Evolutionary conservation across 2,113 vertebrate species (phyloP), one percentile per base, ranked within the genome.

Genomic region (Loxodonta africana): DNA sequence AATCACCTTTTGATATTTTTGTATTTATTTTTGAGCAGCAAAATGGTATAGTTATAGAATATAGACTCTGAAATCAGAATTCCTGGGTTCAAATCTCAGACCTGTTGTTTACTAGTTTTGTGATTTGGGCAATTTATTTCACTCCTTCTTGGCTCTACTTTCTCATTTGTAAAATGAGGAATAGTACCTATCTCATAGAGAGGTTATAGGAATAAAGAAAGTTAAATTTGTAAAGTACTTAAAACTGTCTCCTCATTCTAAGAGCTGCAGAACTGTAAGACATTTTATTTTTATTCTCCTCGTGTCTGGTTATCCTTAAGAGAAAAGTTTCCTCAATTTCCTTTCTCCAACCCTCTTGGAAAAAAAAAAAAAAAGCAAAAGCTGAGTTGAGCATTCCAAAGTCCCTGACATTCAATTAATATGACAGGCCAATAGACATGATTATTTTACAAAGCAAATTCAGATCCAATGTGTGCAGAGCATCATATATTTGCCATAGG

Each of bases 391-490:
- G 1, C 78, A 86, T 21, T 76, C 33, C 74, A 26, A 86, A 87
- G 7, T 63, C 10, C 2, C 63, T 88, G 23, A 48, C 2, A 37
- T 37, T 86, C 41, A 51, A 28, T 84, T 33, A 73, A 9, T 30
- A 28, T 81, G 67, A 82, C 4, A 63, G 67, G 30, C 63, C 11
- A 37, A 91, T 53, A 88, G 78, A 84, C 2, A 44, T 0, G 41
- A 86, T 80, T 33, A 57, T 69, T 85, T 92, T 76, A 77, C 17
- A 80, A 88, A 86, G n/a, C 41, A 78, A 91, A 51, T 11, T 82
- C 26, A 48, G 5, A 37, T 20, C 21, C 6, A 18, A 48, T n/a
- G 2, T 1, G 0, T 21, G 1, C 26, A 57, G 37, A 63, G 2
- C 11, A 65, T 15, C 12, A 1, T 11, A 41, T 8, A 25, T 82